Evolutionary conservation across 2,797 vertebrate genomes (phyloP).

Genomic region (Labeo calbasu): DNA sequence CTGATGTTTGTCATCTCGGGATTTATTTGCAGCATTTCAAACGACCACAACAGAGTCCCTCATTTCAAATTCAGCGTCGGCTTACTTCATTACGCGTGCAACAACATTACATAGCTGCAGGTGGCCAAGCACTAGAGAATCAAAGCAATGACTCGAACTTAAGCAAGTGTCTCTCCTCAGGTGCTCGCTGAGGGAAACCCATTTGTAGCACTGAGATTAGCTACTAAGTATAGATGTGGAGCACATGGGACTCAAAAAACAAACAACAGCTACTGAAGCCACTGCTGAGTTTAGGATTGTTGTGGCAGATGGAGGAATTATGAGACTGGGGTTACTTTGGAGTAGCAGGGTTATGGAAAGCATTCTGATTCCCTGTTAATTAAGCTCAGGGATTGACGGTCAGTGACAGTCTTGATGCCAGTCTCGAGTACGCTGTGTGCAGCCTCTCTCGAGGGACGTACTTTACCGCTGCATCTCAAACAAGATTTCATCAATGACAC

Average conservation of each 20-base stretch:
- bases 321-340: neutral
- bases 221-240: neutral
- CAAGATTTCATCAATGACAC: constrained; percentile 45
- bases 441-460: neutral
- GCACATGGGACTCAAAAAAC: neutral
- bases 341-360: constrained; percentile 8
- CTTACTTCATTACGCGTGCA: constrained; percentile 19
- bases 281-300: neutral
- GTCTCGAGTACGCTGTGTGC: neutral
- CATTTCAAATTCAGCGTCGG: constrained; percentile 11
- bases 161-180: neutral
- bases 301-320: neutral
- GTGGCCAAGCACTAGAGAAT: constrained; percentile 8
- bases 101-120: constrained; percentile 1
- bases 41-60: constrained; percentile 22
- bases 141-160: constrained; percentile 14
- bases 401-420: constrained; percentile 4
- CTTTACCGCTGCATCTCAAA: constrained; percentile 24
- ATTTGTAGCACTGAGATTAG: constrained; percentile 10
- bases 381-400: constrained; percentile 10
- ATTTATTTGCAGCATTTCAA: constrained; percentile 33
- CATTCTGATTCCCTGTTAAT: constrained; percentile 40
- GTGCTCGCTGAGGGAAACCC: neutral
- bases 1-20: neutral
- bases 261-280: neutral